Percentiles rank a stretch among this genome's conserved stretches.
These are phyloP conservation scores for Scaptomyza cyrtandrae DNA, from an alignment of 2,888 invertebrate genomes.

Conservation along the genomic window DNA sequence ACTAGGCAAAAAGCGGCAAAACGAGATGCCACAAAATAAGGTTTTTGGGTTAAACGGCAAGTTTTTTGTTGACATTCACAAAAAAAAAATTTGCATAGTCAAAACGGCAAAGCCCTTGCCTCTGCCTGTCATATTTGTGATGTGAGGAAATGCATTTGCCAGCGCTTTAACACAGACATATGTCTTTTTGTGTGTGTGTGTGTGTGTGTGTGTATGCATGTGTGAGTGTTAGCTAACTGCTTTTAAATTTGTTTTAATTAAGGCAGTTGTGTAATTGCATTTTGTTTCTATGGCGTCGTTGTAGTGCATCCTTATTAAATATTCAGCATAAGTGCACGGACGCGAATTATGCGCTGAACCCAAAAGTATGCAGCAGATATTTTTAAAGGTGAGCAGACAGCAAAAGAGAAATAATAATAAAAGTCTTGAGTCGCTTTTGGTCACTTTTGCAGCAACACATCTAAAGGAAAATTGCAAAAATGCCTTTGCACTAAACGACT, in stretches of 20 bases:
- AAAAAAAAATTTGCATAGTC: constrained; percentile 70
- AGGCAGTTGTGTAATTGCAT: constrained; percentile 51
- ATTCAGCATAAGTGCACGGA: constrained; percentile 71
- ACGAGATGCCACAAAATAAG: constrained; percentile 68
- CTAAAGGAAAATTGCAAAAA: constrained; percentile 62
- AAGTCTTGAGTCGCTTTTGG: constrained; percentile 52
- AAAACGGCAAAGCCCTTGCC: constrained; percentile 48
- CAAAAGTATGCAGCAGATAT: constrained; percentile 65
- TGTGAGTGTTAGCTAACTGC: constrained; percentile 65
- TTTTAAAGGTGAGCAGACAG: constrained; percentile 13
- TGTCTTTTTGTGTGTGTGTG: background rate
- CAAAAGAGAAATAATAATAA: constrained; percentile 16
- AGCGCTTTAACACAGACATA: constrained; percentile 16
- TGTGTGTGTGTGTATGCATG: constrained; percentile 38
- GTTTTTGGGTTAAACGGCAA: constrained; percentile 79
- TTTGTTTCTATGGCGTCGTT: constrained; percentile 32
- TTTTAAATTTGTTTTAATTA: constrained; percentile 80
- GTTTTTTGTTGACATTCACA: constrained; percentile 72
- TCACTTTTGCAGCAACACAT: constrained; percentile 50
- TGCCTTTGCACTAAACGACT: constrained; percentile 33
- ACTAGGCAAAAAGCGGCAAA: constrained; percentile 40
- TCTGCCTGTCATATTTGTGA: constrained; percentile 75
- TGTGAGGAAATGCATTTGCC: constrained; percentile 69
- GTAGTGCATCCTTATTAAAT: constrained; percentile 55
- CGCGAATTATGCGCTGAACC: constrained; percentile 62